These are phyloP conservation scores for Thalassarche chlororhynchos DNA, from an alignment of 2,113 vertebrate species.

Conservation along the genomic window DNA sequence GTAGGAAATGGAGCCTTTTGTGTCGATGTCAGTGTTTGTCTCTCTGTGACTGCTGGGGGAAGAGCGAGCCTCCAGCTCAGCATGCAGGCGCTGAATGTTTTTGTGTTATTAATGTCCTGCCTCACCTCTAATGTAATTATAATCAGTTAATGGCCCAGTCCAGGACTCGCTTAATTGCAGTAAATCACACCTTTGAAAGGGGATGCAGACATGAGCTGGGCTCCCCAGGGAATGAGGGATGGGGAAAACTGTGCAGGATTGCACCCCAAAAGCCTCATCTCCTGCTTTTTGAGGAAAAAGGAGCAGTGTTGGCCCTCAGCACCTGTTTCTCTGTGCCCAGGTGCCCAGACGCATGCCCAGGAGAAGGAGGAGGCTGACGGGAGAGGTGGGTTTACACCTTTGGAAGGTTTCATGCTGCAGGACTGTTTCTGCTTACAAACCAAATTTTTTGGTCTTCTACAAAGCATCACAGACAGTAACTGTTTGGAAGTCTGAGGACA, in stretches of 20 bases:
- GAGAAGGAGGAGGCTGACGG: background rate
- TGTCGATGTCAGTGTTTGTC: too few relatives aligned
- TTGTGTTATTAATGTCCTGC: background rate
- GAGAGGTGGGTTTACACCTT: background rate
- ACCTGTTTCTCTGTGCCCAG: background rate
- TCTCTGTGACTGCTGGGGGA: background rate
- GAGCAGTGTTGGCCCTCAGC: background rate
- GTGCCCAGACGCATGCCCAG: background rate
- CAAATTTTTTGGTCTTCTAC: background rate
- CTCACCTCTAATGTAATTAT: conserved; percentile 13
- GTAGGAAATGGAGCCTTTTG: background rate
- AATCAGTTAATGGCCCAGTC: background rate
- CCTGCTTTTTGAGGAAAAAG: background rate
- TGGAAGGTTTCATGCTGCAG: background rate
- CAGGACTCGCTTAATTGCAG: background rate
- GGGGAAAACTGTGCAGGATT: background rate
- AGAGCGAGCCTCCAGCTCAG: background rate
- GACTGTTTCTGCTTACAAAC: background rate
- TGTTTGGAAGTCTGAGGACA: background rate
- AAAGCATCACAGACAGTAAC: background rate
- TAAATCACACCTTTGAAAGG: conserved; percentile 17
- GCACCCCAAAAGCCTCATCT: background rate
- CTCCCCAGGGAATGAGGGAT: background rate
- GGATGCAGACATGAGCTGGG: background rate
- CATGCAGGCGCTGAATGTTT: background rate